Percentiles rank a stretch among this genome's conserved stretches.
Conservation (phyloP, 2,113 vertebrate genomes). For the Sigmodon hispidus region DNA sequence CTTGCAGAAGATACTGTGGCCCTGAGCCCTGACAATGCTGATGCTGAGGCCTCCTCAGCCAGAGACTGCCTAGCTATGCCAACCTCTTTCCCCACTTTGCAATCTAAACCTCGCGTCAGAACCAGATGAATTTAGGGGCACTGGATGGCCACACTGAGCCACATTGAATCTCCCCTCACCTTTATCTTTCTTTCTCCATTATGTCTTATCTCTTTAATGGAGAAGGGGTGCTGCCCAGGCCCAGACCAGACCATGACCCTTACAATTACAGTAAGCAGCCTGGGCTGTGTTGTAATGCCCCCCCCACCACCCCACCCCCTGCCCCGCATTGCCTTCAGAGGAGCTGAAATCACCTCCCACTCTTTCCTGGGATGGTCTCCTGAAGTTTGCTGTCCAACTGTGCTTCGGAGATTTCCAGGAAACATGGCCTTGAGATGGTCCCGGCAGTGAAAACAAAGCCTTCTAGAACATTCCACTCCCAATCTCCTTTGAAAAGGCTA, state of each 20-base stretch:
- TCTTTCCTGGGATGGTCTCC: not conserved
- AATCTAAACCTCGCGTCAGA: not conserved
- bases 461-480: not conserved
- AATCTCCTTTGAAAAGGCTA: not conserved
- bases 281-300: not conserved
- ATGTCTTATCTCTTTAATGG: not conserved
- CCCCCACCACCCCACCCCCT: too few relatives aligned
- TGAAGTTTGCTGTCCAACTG: too few relatives aligned
- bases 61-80: not conserved
- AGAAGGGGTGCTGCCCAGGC: not conserved
- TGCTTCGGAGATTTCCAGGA: not conserved
- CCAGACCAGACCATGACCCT: too few relatives aligned
- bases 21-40: not conserved
- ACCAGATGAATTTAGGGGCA: not conserved
- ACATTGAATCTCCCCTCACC: not conserved
- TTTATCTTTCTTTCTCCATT: too few relatives aligned
- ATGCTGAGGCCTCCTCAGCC: too few relatives aligned
- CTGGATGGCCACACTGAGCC: too few relatives aligned
- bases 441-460: not conserved
- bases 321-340: accelerated
- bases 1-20: not conserved
- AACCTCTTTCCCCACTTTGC: not conserved
- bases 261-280: not conserved
- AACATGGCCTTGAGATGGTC: too few relatives aligned
- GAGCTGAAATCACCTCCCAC: not conserved